Evolutionary conservation across 1,140 invertebrate genomes (phyloP), one percentile per base, ranked within the genome.

Genomic region (Halyomorpha halys): DNA sequence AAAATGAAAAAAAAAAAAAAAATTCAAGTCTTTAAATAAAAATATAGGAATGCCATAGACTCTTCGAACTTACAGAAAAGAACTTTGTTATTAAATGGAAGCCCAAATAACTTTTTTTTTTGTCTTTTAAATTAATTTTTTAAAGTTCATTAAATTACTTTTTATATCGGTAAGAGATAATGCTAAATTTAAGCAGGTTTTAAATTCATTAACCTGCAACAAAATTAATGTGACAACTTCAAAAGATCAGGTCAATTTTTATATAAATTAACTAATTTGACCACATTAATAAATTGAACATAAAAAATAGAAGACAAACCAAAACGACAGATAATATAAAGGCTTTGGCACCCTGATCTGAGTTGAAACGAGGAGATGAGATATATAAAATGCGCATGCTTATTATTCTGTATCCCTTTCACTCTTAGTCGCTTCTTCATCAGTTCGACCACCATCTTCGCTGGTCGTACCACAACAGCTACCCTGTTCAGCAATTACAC

Each of bases 401-500:
- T 25, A 53, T 21, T 25, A 53, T 19, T 25, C 18, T 9, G 18
- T 53, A 19, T 53, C 18, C 23, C 23, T 25, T 53, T 60, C 59
- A 60, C 25, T 44, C 39, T 18, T 39, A 11, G 25, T 18, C 9
- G 16, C 23, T 27, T 56, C 53, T 56, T 56, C 53, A 11, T 56
- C 53, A 4, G 53, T 56, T 15, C 19, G 27, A 6, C 53, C 53
- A 1, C 18, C 18, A 27, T 56, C 53, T 15, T 25, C 53, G 18
- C 53, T 56, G 15, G 23, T 23, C 9, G 19, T 23, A 23, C 19
- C 18, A 15, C 53, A 23, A 23, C 18, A 23, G 14, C 19, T 23
- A 3, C 19, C 23, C 19, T 56, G 18, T 18, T 49, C 30, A 16
- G 44, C 59, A 21, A 60, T 60, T 9, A 80, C 80, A 49, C 83